Conservation (phyloP, 2,797 vertebrate species). For the Microctenopoma stevenorrisi region DNA sequence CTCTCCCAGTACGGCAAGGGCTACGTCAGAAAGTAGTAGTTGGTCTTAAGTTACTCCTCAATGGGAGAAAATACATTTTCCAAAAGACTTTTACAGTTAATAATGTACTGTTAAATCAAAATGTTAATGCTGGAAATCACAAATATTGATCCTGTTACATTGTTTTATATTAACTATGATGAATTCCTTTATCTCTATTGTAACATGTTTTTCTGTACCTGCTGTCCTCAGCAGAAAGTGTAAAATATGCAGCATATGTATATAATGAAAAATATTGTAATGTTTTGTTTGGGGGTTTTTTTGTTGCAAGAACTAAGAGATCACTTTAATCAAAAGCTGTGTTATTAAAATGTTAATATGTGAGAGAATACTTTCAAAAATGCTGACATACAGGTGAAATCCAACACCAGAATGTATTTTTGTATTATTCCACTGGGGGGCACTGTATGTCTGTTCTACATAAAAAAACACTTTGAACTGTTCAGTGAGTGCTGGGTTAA, state of each 20-base stretch:
- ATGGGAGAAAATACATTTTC: constrained; percentile 24
- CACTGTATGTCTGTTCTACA: constrained; percentile 20
- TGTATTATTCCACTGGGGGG: constrained; percentile 50
- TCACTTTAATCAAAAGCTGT: constrained; percentile 6
- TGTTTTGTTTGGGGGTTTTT: constrained; percentile 16
- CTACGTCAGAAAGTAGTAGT: constrained; percentile 1
- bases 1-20: constrained; percentile 11
- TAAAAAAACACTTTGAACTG: background rate
- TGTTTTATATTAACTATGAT: constrained; percentile 30
- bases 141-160: constrained; percentile 27
- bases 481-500: constrained; percentile 6
- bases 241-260: constrained; percentile 55
- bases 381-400: constrained; percentile 8
- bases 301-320: constrained; percentile 38
- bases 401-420: constrained; percentile 35
- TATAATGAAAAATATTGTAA: constrained; percentile 57
- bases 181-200: constrained; percentile 3
- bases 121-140: constrained; percentile 52
- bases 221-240: constrained; percentile 31
- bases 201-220: constrained; percentile 24
- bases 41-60: constrained; percentile 5
- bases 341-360: constrained; percentile 29
- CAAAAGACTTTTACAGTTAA: constrained; percentile 28
- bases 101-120: constrained; percentile 11
- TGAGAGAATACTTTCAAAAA: constrained; percentile 19